Base-by-base conservation (phyloP, 2,888 invertebrate genomes). In the Harmothoe impar region DNA sequence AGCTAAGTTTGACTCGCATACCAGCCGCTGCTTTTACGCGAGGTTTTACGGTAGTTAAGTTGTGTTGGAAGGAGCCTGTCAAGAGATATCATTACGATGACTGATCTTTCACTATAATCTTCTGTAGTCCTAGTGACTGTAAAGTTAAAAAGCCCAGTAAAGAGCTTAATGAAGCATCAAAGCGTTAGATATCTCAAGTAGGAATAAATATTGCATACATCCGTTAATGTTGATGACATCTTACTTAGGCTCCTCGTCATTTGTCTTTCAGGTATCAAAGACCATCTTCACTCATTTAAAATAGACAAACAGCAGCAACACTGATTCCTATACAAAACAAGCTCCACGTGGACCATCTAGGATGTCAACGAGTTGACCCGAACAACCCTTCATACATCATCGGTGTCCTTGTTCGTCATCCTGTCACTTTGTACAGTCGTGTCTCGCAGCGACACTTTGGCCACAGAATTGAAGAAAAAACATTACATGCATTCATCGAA, bases 261-360 rank as follows among this genome's bases (percentile, higher is more conserved):
- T 78, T 91, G 54, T 89, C 20, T 92, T 93, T 90, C 91, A 92
- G 96, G 98, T 91, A n/a, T 54, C 91, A 29, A 31, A 91, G 33
- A 88, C 90, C 52, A 17, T 91, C 31, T 91, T 91, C 72, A 91
- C 72, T 35, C 62, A 91, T n/a, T 54, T 91, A 85, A 91, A 91
- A 81, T 91, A 72, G 72, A 72, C 25, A 72, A 29, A 29, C 25
- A 72, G 72, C 12, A 10, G 62, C 62, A n/a, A 62, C 62, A n/a
- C 3, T 62, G 62, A 15, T 62, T 62, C 43, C 62, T 52, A 52
- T 17, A 52, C 62, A 15, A 62, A 43, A 43, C 43, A 10, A n/a
- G 62, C 62, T 62, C 1, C 62, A 62, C 1, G 15, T 20, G n/a
- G 62, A 62, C 62, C 15, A n/a, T 62, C 1, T 15, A 20, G 20